phyloP scores from a whole-genome alignment of 2,888 invertebrate genomes.

The Drosophila ezoana region DNA sequence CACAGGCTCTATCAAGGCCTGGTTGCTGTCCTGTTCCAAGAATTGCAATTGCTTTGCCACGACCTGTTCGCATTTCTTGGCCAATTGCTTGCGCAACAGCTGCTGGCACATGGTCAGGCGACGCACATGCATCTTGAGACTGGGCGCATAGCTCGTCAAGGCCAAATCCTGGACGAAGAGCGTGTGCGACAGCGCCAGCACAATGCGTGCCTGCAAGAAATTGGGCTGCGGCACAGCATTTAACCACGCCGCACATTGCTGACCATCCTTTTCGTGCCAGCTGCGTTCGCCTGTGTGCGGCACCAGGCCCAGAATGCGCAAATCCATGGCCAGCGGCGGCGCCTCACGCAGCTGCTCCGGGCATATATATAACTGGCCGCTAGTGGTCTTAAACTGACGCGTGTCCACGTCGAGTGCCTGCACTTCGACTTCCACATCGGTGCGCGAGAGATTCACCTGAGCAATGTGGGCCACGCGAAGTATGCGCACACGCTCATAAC shows the following conservation, averaged over 20 bases:
- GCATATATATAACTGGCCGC: constrained; percentile 47
- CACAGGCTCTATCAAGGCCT: neutral
- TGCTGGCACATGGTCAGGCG: constrained; percentile 23
- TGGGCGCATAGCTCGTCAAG: constrained; percentile 36
- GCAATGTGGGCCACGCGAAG: constrained; percentile 46
- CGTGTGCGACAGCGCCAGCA: constrained; percentile 46
- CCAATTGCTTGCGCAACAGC: constrained; percentile 27
- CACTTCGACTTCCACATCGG: constrained; percentile 46
- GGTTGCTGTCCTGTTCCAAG: constrained; percentile 9
- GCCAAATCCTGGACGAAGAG: constrained; percentile 42
- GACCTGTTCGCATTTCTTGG: constrained; percentile 27
- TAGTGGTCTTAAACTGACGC: constrained; percentile 38
- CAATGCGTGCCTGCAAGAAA: constrained; percentile 60
- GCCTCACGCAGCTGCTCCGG: constrained; percentile 24
- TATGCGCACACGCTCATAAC: constrained; percentile 57
- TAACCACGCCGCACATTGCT: constrained; percentile 29
- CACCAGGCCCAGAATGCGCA: constrained; percentile 56
- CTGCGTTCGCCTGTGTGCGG: constrained; percentile 51
- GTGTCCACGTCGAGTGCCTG: constrained; percentile 64
- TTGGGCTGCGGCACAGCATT: constrained; percentile 11
- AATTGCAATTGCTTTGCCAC: constrained; percentile 24
- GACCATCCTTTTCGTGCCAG: constrained; percentile 42
- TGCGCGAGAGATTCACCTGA: constrained; percentile 30
- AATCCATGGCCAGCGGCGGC: constrained; percentile 44
- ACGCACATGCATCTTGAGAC: constrained; percentile 29